Conservation (phyloP, 2,888 invertebrate genomes). For the Acrocyrtus sp. region DNA sequence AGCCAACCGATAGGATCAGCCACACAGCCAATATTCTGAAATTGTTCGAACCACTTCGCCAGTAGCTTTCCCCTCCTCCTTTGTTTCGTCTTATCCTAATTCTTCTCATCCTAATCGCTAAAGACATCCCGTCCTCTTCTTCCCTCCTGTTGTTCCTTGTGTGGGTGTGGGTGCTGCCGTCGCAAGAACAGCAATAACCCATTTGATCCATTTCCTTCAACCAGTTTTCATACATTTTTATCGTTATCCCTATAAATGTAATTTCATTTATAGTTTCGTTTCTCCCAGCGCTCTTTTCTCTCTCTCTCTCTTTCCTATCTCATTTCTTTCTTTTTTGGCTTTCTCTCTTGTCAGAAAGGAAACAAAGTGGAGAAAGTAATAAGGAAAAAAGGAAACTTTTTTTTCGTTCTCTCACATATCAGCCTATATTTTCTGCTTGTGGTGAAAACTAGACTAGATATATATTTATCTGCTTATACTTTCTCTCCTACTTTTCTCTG, state of each 20-base stretch:
- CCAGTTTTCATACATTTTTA: constrained; percentile 46
- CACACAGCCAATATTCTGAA: constrained; percentile 30
- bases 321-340: constrained; percentile 6
- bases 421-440: no score
- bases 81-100: constrained; percentile 30
- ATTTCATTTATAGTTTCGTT: no score
- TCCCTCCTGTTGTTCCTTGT: background rate
- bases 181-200: constrained; percentile 17
- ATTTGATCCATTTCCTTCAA: constrained; percentile 47
- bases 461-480: background rate
- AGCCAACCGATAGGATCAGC: constrained; percentile 57
- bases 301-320: constrained; percentile 4
- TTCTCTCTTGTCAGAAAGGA: no score
- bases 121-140: background rate
- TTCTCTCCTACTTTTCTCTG: constrained; percentile 1
- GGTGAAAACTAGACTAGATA: background rate
- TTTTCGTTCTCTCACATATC: background rate
- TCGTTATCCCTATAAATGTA: background rate
- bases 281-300: no score
- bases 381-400: background rate
- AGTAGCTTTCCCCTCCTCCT: constrained; percentile 13
- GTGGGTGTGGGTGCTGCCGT: background rate
- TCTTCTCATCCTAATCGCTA: constrained; percentile 8
- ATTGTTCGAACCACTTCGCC: constrained; percentile 19
- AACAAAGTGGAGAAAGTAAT: background rate